phyloP scores from a whole-genome alignment of 2,888 invertebrate species.

The Caenorhabditis plicata region DNA sequence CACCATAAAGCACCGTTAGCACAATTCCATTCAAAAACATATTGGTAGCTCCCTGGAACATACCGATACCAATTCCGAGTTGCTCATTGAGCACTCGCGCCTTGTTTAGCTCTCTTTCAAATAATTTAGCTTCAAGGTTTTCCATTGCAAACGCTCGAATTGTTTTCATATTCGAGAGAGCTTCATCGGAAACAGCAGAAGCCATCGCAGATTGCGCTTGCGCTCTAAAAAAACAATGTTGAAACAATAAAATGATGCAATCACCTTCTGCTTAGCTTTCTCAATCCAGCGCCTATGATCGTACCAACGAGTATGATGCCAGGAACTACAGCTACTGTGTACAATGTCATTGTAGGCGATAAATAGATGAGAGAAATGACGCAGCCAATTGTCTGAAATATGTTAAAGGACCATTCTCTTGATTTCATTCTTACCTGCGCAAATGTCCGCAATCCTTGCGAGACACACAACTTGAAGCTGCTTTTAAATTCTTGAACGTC shows the following conservation, averaged over 20 bases:
- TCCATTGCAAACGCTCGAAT: slow-evolving; percentile 93
- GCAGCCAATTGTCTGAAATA: slow-evolving; percentile 78
- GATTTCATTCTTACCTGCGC: too few relatives aligned
- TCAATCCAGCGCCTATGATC: slow-evolving; percentile 77
- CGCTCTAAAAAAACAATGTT: slow-evolving; percentile 24
- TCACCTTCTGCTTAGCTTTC: slow-evolving; percentile 47
- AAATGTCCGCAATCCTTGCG: slow-evolving; percentile 83
- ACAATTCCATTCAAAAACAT: slow-evolving; percentile 76
- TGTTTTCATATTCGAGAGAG: slow-evolving; percentile 86
- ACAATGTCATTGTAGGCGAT: slow-evolving; percentile 84
- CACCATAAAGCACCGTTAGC: slow-evolving; percentile 83
- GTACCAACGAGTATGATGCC: slow-evolving; percentile 83
- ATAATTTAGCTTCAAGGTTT: slow-evolving; percentile 75
- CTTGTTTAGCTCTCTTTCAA: slow-evolving; percentile 75
- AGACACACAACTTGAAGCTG: slow-evolving; percentile 87
- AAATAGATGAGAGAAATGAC: slow-evolving; percentile 80
- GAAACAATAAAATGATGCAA: background rate
- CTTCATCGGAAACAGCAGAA: slow-evolving; percentile 87
- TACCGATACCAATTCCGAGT: slow-evolving; percentile 85
- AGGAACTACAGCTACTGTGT: slow-evolving; percentile 83
- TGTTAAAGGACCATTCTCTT: too few relatives aligned
- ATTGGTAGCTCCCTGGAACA: slow-evolving; percentile 75
- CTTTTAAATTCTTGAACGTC: slow-evolving; percentile 97
- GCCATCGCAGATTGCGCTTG: slow-evolving; percentile 73
- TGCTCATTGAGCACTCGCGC: slow-evolving; percentile 77